phyloP scores from a whole-genome alignment of 2,888 invertebrate genomes.

The Lasioglossum leucozonium region DNA sequence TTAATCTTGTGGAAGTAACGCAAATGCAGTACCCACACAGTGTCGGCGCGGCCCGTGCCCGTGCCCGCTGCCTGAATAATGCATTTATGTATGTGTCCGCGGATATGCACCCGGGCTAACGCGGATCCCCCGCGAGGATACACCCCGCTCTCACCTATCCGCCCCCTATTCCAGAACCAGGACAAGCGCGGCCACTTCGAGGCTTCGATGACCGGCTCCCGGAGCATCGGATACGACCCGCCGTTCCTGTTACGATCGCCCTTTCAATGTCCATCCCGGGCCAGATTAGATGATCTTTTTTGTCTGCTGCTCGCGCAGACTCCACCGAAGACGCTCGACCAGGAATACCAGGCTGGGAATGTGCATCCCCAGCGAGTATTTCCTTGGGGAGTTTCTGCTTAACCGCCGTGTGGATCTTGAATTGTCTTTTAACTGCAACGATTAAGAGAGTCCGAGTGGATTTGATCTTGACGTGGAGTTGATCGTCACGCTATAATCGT shows the following conservation, averaged over 20 bases:
- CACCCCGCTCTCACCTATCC: slow-evolving; percentile 16
- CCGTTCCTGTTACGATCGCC: background rate
- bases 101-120: slow-evolving; percentile 62
- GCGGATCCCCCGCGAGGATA: slow-evolving; percentile 73
- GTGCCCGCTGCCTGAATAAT: slow-evolving; percentile 74
- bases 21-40: slow-evolving; percentile 75
- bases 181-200: slow-evolving; percentile 6
- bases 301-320: background rate
- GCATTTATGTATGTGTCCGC: slow-evolving; percentile 77
- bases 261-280: background rate
- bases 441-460: too few species aligned
- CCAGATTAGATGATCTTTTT: background rate
- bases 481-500: too few species aligned
- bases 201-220: background rate
- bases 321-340: background rate
- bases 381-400: background rate
- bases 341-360: background rate
- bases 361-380: background rate
- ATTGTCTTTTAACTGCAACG: background rate
- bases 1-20: slow-evolving; percentile 84
- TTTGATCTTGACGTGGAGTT: too few species aligned
- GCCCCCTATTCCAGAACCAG: background rate
- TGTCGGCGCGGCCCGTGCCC: background rate
- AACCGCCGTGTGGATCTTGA: background rate
- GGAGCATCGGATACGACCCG: background rate